These are phyloP conservation scores for Orthosia gracilis DNA, from an alignment of 2,888 invertebrate species.

Conservation along the genomic window DNA sequence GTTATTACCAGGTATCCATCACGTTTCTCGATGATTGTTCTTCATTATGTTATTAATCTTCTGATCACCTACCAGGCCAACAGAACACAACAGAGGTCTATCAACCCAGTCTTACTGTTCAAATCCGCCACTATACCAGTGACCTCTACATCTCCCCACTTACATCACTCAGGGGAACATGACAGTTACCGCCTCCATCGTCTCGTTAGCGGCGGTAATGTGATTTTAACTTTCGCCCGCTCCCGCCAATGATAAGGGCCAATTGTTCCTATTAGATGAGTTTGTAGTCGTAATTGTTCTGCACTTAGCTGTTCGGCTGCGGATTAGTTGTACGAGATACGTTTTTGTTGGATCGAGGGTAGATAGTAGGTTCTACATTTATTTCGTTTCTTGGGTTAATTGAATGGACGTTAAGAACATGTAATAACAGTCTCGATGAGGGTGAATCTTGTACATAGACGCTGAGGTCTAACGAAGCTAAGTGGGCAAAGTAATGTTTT, in stretches of 20 bases:
- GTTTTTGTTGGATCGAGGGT: constrained; percentile 33
- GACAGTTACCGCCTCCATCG: constrained; percentile 71
- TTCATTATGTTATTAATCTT: background rate
- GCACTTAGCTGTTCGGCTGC: constrained; percentile 62
- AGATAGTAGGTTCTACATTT: constrained; percentile 22
- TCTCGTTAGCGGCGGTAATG: constrained; percentile 82
- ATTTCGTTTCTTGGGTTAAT: constrained; percentile 26
- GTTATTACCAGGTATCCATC: too few species aligned
- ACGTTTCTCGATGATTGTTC: background rate
- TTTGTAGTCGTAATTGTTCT: constrained; percentile 76
- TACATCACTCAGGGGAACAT: constrained; percentile 56
- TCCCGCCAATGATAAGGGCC: constrained; percentile 76
- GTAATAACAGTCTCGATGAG: constrained; percentile 31
- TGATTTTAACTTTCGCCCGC: constrained; percentile 78
- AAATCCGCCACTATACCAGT: background rate
- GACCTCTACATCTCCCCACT: constrained; percentile 49
- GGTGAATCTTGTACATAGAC: constrained; percentile 3
- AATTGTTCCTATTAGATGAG: constrained; percentile 77
- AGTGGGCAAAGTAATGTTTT: background rate
- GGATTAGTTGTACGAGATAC: constrained; percentile 62
- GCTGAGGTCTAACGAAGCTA: constrained; percentile 24
- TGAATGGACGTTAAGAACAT: constrained; percentile 30
- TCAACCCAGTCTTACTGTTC: too few species aligned
- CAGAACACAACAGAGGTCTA: background rate
- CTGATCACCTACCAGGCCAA: background rate